Evolutionary conservation across 1,140 invertebrate species (phyloP).

Genomic region (Calycopis cecrops): DNA sequence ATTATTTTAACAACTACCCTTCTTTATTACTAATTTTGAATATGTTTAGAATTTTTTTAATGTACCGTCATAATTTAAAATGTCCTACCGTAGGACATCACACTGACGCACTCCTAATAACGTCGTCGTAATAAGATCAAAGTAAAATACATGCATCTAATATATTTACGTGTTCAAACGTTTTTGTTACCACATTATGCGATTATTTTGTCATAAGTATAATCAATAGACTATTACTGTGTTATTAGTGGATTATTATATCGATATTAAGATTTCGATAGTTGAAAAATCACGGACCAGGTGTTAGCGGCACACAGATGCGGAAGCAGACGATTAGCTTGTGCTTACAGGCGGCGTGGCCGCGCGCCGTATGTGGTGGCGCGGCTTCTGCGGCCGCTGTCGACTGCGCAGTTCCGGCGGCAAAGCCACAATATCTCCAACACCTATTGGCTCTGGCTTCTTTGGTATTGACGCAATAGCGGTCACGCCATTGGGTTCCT

Average conservation of each 20-base stretch:
- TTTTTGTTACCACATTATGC: constrained; percentile 13
- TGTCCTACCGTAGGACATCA: too few species aligned
- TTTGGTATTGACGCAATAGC: constrained; percentile 27
- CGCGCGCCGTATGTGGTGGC: constrained; percentile 56
- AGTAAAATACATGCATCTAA: constrained; percentile 37
- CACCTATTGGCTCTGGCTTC: constrained; percentile 57
- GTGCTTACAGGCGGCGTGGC: constrained; percentile 76
- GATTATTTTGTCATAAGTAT: constrained; percentile 17
- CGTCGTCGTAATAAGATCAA: background rate
- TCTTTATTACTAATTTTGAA: constrained; percentile 4
- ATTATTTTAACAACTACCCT: constrained; percentile 16
- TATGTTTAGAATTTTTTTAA: background rate
- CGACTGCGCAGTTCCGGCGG: constrained; percentile 61
- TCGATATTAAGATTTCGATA: constrained; percentile 15
- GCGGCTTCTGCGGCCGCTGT: constrained; percentile 58
- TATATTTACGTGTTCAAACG: constrained; percentile 13
- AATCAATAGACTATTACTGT: background rate
- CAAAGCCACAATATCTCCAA: constrained; percentile 54
- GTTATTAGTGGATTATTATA: background rate
- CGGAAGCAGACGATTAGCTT: constrained; percentile 60
- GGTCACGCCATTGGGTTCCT: constrained; percentile 39
- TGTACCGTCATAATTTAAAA: too few species aligned
- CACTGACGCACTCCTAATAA: too few species aligned
- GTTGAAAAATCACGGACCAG: constrained; percentile 51
- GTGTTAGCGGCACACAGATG: constrained; percentile 67